Evolutionary conservation across 2,113 vertebrate genomes (phyloP).

Genomic region (Ia io): DNA sequence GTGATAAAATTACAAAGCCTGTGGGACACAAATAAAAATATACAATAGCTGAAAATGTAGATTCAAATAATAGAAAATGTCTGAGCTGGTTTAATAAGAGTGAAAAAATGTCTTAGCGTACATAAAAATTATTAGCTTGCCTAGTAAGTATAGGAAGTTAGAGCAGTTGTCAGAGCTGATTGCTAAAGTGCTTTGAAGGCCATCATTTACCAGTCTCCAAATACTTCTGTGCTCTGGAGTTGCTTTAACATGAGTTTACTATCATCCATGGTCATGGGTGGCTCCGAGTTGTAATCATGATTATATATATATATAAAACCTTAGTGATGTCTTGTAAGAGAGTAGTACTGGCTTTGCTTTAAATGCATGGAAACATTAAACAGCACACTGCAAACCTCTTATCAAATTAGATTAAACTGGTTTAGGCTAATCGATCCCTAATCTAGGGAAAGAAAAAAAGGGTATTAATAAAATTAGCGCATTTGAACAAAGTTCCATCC

Average conservation of each 20-base stretch:
- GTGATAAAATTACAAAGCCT: not conserved
- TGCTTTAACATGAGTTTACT: not conserved
- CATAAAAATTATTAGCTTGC: not conserved
- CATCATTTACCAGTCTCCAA: not conserved
- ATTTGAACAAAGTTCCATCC: not conserved
- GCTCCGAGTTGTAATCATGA: not conserved
- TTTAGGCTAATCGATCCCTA: not conserved
- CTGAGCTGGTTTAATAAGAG: not conserved
- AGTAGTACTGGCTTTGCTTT: not conserved
- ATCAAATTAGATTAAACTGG: not conserved
- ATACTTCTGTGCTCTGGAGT: not conserved
- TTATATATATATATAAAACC: not conserved
- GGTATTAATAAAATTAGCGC: not conserved
- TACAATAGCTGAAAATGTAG: not conserved
- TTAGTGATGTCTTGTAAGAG: not conserved
- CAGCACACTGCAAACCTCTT: not conserved
- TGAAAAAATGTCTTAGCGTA: not conserved
- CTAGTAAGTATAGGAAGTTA: not conserved
- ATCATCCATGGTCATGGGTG: not conserved
- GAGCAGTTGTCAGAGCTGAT: not conserved
- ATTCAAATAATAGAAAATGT: not conserved
- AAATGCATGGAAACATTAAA: not conserved
- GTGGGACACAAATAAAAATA: not conserved
- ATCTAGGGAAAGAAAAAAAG: not conserved
- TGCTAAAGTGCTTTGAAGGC: not conserved